Evolutionary conservation across 2,888 invertebrate genomes (phyloP).

Genomic region (Neoaliturus tenellus): DNA sequence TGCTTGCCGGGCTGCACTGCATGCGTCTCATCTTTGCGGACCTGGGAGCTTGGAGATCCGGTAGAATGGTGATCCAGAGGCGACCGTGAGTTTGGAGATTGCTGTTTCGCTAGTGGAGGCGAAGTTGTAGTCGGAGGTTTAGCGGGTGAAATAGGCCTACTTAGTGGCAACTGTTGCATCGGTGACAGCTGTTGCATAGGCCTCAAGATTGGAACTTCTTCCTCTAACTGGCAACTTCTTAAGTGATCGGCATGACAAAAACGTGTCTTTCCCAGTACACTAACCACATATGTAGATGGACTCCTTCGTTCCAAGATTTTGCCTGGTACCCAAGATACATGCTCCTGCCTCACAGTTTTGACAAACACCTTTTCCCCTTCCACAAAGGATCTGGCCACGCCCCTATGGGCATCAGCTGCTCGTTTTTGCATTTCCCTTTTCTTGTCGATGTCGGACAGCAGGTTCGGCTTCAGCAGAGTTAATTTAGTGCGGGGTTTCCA

Average conservation of each 20-base stretch:
- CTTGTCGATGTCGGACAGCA: neutral
- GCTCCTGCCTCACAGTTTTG: neutral
- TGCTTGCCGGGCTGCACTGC: too few species aligned
- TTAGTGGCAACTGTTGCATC: too few species aligned
- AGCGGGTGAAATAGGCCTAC: too few species aligned
- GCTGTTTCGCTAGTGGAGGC: too few species aligned
- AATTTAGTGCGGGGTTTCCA: neutral
- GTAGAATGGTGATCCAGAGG: too few species aligned
- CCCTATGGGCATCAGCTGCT: neutral
- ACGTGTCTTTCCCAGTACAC: neutral
- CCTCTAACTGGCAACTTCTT: neutral
- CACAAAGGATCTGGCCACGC: neutral
- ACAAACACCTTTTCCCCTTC: neutral
- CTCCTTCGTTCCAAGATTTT: neutral
- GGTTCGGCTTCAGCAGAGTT: neutral
- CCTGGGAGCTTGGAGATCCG: too few species aligned
- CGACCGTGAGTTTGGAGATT: too few species aligned
- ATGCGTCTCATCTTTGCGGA: too few species aligned
- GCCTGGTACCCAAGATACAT: neutral
- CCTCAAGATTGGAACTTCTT: neutral
- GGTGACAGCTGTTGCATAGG: neutral
- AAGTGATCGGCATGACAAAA: neutral
- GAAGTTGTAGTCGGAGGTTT: too few species aligned
- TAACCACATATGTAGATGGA: neutral
- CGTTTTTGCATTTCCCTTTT: neutral